Percentiles rank a stretch among this genome's conserved stretches.
Evolutionary conservation across 2,888 invertebrate genomes (phyloP).

Genomic region (Cantharis rufa): DNA sequence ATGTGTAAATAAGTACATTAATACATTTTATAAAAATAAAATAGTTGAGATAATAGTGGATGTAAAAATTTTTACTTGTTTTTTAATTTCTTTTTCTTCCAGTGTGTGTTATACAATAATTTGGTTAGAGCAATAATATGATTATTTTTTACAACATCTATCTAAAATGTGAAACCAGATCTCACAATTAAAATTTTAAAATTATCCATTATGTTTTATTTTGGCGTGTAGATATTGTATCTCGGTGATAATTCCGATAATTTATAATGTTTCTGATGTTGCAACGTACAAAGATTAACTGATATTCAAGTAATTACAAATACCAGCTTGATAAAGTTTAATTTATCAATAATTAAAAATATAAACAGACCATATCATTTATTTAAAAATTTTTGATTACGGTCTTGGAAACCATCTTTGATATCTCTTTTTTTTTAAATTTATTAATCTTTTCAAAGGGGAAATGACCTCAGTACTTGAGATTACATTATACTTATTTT

Average conservation of each 20-base stretch:
- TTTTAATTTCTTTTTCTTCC: not conserved
- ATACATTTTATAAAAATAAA: not conserved
- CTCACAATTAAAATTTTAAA: not conserved
- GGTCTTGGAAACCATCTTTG: conserved; percentile 12
- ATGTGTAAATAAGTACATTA: not conserved
- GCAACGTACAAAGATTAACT: conserved; percentile 30
- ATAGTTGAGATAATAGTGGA: not conserved
- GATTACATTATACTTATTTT: not conserved
- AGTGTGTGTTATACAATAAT: not conserved
- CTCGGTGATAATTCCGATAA: conserved; percentile 22
- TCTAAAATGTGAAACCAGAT: not conserved
- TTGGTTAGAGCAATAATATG: not conserved
- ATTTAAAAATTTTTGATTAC: conserved; percentile 3
- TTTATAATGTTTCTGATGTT: conserved; percentile 20
- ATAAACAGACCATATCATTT: conserved; percentile 1
- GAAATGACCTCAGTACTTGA: conserved; percentile 16
- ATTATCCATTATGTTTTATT: conserved; percentile 17
- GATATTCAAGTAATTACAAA: conserved; percentile 21
- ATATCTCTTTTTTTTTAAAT: conserved; percentile 2
- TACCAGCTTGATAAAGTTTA: conserved; percentile 16
- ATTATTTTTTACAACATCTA: not conserved
- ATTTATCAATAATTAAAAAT: conserved; percentile 23
- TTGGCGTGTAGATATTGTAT: conserved; percentile 14
- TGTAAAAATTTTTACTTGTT: not conserved
- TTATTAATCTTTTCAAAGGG: conserved; percentile 10